Evolutionary conservation across 1,140 invertebrate genomes (phyloP).

Genomic region (Tachypleus tridentatus): DNA sequence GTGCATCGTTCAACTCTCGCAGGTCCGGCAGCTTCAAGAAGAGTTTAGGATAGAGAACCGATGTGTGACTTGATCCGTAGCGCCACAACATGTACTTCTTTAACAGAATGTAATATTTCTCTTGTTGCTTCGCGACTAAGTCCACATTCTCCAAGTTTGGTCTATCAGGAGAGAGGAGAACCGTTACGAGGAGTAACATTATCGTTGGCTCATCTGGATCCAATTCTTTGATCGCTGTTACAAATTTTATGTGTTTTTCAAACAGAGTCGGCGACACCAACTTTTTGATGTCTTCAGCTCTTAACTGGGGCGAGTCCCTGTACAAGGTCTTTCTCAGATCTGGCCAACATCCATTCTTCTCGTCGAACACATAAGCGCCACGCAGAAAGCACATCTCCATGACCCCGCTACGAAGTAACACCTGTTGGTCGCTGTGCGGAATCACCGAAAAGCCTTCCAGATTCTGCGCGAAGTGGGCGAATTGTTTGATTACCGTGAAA

Average conservation of each 20-base stretch:
- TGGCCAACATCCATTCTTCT: constrained; percentile 26
- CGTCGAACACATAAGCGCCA: constrained; percentile 29
- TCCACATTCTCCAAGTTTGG: constrained; percentile 30
- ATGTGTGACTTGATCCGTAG: constrained; percentile 31
- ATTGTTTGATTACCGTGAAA: constrained; percentile 29
- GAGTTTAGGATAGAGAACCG: constrained; percentile 38
- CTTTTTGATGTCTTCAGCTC: constrained; percentile 27
- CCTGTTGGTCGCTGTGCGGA: constrained; percentile 36
- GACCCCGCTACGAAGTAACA: constrained; percentile 38
- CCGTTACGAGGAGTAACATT: constrained; percentile 39
- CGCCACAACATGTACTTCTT: constrained; percentile 39
- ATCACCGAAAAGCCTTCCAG: constrained; percentile 34
- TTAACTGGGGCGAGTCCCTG: constrained; percentile 10
- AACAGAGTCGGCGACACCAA: constrained; percentile 33
- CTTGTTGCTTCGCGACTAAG: constrained; percentile 36
- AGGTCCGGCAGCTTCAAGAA: constrained; percentile 42
- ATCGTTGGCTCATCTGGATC: constrained; percentile 39
- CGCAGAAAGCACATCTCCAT: constrained; percentile 42
- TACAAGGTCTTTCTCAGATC: constrained; percentile 15
- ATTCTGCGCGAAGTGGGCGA: constrained; percentile 29
- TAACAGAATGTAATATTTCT: constrained; percentile 39
- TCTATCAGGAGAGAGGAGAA: constrained; percentile 41
- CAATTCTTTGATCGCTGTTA: constrained; percentile 31
- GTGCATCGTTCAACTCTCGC: constrained; percentile 41
- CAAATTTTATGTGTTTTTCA: constrained; percentile 42